A percentile compares a stretch with the other conserved stretches of the same genome.
Evolutionary conservation across 2,113 vertebrate species (phyloP).

Genomic region (Bettongia penicillata): DNA sequence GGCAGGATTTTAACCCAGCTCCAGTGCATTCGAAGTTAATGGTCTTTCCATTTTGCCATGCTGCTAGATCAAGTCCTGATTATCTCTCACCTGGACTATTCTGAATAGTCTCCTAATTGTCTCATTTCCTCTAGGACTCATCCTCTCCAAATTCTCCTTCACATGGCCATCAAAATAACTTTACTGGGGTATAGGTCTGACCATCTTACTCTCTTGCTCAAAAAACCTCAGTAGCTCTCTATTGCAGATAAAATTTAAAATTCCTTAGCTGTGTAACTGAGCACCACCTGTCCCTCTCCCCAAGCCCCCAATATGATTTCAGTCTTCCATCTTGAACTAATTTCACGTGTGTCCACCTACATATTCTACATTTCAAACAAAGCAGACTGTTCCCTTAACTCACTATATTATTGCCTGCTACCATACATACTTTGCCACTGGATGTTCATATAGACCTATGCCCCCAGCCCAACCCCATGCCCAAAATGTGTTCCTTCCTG

Average conservation of each 20-base stretch:
- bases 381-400: background rate
- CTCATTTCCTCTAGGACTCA: background rate
- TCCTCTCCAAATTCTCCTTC: background rate
- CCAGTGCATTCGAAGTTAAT: background rate
- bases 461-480: background rate
- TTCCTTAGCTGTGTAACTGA: background rate
- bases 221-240: background rate
- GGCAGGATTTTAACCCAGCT: background rate
- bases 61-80: background rate
- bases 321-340: background rate
- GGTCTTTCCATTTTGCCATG: background rate
- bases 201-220: background rate
- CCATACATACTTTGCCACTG: background rate
- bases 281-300: background rate
- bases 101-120: background rate
- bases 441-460: background rate
- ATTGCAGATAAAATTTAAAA: background rate
- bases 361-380: background rate
- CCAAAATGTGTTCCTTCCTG: background rate
- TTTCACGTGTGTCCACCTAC: background rate
- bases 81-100: background rate
- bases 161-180: background rate
- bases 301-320: background rate
- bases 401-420: background rate
- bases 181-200: background rate